Percentiles rank a stretch among this genome's conserved stretches.
Conservation (phyloP, 2,888 invertebrate genomes). For the Drosophila atroscutellata region DNA sequence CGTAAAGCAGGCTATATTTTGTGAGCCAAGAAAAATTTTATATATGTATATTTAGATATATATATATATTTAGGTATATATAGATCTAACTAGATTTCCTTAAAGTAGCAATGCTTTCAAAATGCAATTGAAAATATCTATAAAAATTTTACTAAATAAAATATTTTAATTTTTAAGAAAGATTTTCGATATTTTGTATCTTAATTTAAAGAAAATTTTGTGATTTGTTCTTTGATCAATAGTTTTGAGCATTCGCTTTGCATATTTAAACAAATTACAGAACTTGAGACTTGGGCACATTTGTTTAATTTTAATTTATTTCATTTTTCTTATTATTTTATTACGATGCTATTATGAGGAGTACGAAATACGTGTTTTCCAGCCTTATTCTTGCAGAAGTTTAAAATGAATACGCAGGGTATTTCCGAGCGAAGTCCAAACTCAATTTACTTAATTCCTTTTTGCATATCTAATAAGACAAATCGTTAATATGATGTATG, state of each 20-base stretch:
- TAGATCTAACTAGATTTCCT: neutral
- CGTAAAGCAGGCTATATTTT: neutral
- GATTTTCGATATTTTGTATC: neutral
- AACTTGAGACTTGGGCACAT: neutral
- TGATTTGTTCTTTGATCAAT: neutral
- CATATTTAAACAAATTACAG: no score
- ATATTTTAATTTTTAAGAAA: neutral
- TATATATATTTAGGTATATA: neutral
- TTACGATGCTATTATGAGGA: neutral
- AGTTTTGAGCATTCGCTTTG: no score
- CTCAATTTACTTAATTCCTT: constrained; percentile 17
- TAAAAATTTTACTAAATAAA: neutral
- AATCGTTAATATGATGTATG: constrained; percentile 50
- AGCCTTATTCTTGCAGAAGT: neutral
- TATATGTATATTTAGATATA: neutral
- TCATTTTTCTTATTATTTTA: neutral
- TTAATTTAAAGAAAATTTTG: neutral
- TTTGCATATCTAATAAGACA: constrained; percentile 63
- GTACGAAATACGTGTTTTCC: neutral
- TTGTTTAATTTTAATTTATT: neutral
- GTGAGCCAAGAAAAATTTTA: neutral
- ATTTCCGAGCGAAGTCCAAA: constrained; percentile 13
- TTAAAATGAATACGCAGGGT: neutral
- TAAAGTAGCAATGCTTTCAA: neutral
- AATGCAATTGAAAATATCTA: neutral